Percentiles rank a stretch among this genome's conserved stretches.
phyloP scores from a whole-genome alignment of 2,113 vertebrate genomes.

The Sinocyclocheilus anophthalmus region DNA sequence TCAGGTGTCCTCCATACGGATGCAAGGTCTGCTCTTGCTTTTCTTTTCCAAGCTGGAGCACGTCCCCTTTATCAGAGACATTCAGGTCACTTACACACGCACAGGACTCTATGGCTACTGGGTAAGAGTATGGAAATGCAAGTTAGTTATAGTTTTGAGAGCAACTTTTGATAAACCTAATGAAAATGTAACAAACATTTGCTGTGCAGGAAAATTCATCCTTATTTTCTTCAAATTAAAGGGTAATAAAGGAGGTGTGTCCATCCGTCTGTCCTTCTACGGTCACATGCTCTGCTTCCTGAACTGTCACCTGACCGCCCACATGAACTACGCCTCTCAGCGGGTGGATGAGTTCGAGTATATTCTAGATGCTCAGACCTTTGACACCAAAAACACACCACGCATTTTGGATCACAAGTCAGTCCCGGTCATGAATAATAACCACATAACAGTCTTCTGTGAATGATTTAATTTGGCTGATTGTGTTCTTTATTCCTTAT shows the following conservation, averaged over 20 bases:
- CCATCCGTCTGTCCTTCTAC: conserved; percentile 84
- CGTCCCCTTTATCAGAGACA: conserved; percentile 84
- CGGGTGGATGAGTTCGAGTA: conserved; percentile 88
- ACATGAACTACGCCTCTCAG: conserved; percentile 86
- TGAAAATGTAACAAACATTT: not conserved
- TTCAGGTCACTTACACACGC: conserved; percentile 85
- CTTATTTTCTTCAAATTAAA: conserved; percentile 54
- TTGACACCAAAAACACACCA: conserved; percentile 72
- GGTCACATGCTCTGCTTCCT: conserved; percentile 90
- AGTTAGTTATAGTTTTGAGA: not conserved
- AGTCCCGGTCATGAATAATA: conserved; percentile 55
- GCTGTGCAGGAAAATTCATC: not conserved
- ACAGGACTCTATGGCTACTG: conserved; percentile 93
- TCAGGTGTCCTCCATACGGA: conserved; percentile 88
- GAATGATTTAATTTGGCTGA: not conserved
- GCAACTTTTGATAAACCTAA: too few relatives aligned
- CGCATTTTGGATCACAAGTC: conserved; percentile 87
- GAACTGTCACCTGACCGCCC: conserved; percentile 94
- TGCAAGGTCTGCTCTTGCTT: conserved; percentile 93
- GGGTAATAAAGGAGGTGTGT: conserved; percentile 96
- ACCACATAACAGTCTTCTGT: not conserved
- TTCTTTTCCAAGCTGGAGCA: conserved; percentile 85
- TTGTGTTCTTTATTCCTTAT: not conserved
- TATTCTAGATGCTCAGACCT: conserved; percentile 86
- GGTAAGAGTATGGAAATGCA: conserved; percentile 73